These are phyloP conservation scores for Meloidogyne hapla DNA, from an alignment of 1,140 invertebrate genomes.

Conservation along the genomic window DNA sequence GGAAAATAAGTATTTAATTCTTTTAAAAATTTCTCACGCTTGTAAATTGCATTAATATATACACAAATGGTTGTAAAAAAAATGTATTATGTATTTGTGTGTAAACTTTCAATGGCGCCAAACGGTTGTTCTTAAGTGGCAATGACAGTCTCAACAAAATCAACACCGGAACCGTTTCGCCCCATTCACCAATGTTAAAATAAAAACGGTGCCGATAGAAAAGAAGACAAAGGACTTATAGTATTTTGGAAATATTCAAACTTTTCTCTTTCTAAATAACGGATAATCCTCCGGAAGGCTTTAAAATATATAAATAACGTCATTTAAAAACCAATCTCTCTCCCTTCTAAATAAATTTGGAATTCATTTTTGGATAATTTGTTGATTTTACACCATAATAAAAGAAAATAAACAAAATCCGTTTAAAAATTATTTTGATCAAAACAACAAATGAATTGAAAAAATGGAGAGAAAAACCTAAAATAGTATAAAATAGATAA, in stretches of 20 bases:
- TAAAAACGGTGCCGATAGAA: background rate
- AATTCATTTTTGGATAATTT: background rate
- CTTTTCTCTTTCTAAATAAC: background rate
- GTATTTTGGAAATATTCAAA: background rate
- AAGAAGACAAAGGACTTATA: background rate
- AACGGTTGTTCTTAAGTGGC: slow-evolving; percentile 4
- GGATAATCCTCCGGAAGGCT: background rate
- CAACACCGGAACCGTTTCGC: slow-evolving; percentile 23
- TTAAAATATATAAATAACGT: background rate
- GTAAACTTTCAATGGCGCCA: background rate
- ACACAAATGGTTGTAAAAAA: no score
- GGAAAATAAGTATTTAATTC: no score
- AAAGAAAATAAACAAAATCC: background rate
- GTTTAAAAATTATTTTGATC: background rate
- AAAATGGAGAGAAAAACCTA: background rate
- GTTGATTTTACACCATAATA: no score
- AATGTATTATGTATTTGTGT: no score
- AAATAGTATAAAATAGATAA: background rate
- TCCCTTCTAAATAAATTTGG: background rate
- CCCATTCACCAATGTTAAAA: slow-evolving; percentile 20
- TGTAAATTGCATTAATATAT: no score
- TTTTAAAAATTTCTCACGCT: no score
- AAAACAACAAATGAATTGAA: background rate
- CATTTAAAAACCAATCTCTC: no score
- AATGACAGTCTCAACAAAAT: background rate